Evolutionary conservation across 2,797 vertebrate genomes (phyloP).

Genomic region (Rhynchotus rufescens): DNA sequence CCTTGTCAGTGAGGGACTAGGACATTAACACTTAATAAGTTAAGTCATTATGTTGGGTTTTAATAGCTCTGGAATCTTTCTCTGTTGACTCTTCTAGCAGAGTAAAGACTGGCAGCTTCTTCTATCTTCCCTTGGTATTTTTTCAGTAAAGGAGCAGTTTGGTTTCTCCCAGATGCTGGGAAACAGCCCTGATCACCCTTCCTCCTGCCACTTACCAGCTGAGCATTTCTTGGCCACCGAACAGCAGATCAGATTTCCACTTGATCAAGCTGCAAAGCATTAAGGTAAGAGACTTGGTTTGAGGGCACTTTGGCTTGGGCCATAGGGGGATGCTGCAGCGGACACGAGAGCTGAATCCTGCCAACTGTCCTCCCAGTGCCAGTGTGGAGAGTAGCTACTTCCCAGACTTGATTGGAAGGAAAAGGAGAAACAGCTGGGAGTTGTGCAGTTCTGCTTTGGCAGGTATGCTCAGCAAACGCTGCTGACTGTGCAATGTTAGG

Average conservation of each 20-base stretch:
- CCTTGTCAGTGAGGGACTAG: neutral
- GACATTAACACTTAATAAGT: constrained; percentile 30
- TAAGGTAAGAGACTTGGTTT: neutral
- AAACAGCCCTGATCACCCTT: neutral
- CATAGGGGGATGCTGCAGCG: neutral
- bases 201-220: neutral
- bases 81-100: neutral
- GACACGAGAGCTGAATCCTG: neutral
- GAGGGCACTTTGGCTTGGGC: neutral
- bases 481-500: constrained; percentile 1
- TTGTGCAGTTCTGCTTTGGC: constrained; percentile 1
- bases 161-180: neutral
- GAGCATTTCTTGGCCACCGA: neutral
- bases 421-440: neutral
- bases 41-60: neutral
- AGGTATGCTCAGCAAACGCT: neutral
- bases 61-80: constrained; percentile 4
- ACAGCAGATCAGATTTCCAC: neutral
- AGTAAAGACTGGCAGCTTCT: neutral
- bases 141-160: neutral
- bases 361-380: neutral
- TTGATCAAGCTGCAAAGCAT: neutral
- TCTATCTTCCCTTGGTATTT: neutral
- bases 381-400: neutral
- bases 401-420: neutral